These are phyloP conservation scores for Notoglanidium macrostoma DNA, from an alignment of 2,797 vertebrate genomes.

Conservation along the genomic window DNA sequence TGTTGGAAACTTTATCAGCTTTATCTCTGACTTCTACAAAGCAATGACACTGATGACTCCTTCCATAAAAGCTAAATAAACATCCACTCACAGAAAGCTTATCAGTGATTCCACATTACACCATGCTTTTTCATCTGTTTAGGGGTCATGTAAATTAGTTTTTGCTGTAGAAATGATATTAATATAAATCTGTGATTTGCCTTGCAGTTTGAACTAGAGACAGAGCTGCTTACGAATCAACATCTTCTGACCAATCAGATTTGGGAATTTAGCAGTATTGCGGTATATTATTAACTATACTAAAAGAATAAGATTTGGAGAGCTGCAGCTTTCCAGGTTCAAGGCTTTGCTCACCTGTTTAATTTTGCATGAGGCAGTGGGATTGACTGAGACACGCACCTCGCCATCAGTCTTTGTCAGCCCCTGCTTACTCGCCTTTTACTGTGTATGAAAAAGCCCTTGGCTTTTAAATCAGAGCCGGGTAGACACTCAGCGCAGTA, in stretches of 20 bases:
- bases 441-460: slow-evolving; percentile 65
- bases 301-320: not conserved
- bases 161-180: not conserved
- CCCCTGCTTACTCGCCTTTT: slow-evolving; percentile 64
- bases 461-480: slow-evolving; percentile 65
- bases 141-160: too few relatives aligned
- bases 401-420: slow-evolving; percentile 68
- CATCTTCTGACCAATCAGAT: not conserved
- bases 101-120: too few relatives aligned
- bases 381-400: slow-evolving; percentile 55
- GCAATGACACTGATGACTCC: too few relatives aligned
- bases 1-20: too few relatives aligned
- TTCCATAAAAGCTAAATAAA: too few relatives aligned
- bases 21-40: too few relatives aligned
- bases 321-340: slow-evolving; percentile 58
- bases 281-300: not conserved
- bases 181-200: not conserved
- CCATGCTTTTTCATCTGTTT: too few relatives aligned
- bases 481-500: slow-evolving; percentile 46
- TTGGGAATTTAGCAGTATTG: not conserved
- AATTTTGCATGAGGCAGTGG: slow-evolving; percentile 71
- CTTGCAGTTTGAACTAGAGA: not conserved
- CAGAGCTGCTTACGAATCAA: not conserved
- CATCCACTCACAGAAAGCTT: too few relatives aligned
- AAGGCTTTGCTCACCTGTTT: slow-evolving; percentile 59